Base-by-base conservation (phyloP, 2,113 vertebrate species). In the Scartelaos histophorus region DNA sequence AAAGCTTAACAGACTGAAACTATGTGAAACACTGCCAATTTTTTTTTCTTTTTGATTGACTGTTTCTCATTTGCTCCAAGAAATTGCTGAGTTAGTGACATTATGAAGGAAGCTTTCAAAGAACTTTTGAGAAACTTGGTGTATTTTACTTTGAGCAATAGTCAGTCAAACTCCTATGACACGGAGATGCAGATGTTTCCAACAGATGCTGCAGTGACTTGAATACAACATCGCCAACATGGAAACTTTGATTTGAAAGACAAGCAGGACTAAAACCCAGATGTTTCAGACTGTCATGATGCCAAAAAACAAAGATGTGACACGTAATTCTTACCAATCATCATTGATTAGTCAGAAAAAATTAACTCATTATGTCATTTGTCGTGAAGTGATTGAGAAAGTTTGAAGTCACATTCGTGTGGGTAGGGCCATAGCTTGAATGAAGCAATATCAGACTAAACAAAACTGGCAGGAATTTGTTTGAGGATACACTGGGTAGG, bases 41-140 rank as follows among this genome's bases (percentile, higher is more conserved):
- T 53, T 53, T 53, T 17, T n/a, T n/a, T n/a, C n/a, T 53, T 53
- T 64, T 35, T n/a, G 61, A 64, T 38, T 64, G 61, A 34, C 61
- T 38, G 61, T 64, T 34, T 64, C 61, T 5, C 2, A 16, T 64
- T 53, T 34, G 29, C 61, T 38, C 61, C 61, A n/a, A 64, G 61
- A 64, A 64, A 64, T 61, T 38, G 61, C 61, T n/a, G 61, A 64
- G 29, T 64, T 38, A 34, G 17, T 35, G 60, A 64, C 61, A 64
- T 38, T 7, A 19, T 38, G 29, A 35, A 19, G 17, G 34, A 64
- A 7, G 61, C 34, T 64, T 29, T 34, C 61, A 64, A 64, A 38
- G 17, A 17, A 57, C 3, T 22, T 38, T 64, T 17, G 29, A 64
- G 15, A 19, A 62, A 35, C 25, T 34, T 17, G 25, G 5, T 19